Evolutionary conservation across 2,113 vertebrate species (phyloP).

Genomic region (Ctenomys sociabilis): DNA sequence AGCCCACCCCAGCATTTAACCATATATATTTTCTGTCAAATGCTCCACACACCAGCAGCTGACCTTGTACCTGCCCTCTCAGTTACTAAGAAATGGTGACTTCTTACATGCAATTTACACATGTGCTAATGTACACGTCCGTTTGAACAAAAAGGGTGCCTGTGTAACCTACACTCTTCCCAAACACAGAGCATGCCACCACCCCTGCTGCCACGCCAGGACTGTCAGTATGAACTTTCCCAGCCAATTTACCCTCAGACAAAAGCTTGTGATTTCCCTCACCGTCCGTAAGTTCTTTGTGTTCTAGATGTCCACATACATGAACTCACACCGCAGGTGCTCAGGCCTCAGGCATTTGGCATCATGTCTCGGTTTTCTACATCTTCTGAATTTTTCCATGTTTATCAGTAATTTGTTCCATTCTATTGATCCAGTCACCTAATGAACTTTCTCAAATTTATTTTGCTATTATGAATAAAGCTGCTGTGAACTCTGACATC

Average conservation of each 20-base stretch:
- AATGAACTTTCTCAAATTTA: neutral
- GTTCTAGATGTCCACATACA: neutral
- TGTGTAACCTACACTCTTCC: neutral
- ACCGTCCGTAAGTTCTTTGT: neutral
- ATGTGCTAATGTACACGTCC: neutral
- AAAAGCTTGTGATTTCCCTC: neutral
- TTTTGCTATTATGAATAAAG: neutral
- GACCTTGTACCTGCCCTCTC: neutral
- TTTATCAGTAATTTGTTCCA: neutral
- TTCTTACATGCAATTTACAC: neutral
- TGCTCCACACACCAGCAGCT: neutral
- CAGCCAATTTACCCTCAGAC: neutral
- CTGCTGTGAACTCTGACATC: neutral
- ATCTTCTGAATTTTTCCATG: too few species aligned
- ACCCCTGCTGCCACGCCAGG: neutral
- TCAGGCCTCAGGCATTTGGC: too few species aligned
- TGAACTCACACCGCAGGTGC: neutral
- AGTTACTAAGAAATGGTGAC: neutral
- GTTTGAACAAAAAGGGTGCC: neutral
- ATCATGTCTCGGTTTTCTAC: neutral
- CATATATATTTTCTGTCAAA: neutral
- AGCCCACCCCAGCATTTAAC: neutral
- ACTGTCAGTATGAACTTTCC: neutral
- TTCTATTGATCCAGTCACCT: neutral
- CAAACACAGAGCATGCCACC: neutral